Conservation (phyloP, 2,113 vertebrate species). For the Holacanthus passer region DNA sequence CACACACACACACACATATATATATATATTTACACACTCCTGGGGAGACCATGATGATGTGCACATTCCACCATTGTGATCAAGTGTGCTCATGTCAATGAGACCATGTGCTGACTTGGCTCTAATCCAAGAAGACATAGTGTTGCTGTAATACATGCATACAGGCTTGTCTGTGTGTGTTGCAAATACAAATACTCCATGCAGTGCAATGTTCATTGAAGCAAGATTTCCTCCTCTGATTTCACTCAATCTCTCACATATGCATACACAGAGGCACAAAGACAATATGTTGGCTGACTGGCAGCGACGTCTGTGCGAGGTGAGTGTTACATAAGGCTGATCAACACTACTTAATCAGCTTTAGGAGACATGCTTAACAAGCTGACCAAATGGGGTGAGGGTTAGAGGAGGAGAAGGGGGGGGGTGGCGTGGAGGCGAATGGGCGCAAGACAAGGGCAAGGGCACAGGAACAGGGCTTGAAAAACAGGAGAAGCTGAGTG, state of each 20-base stretch:
- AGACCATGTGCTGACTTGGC: slow-evolving; percentile 43
- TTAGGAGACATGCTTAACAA: slow-evolving; percentile 81
- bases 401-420: slow-evolving; percentile 22
- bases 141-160: slow-evolving; percentile 20
- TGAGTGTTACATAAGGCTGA: slow-evolving; percentile 79
- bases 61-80: slow-evolving; percentile 31
- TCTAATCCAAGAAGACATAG: slow-evolving; percentile 24
- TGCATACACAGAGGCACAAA: slow-evolving; percentile 35
- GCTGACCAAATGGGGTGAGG: slow-evolving; percentile 65
- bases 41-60: slow-evolving; percentile 28
- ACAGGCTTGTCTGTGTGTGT: background rate
- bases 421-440: slow-evolving; percentile 8
- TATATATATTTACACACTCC: slow-evolving; percentile 14
- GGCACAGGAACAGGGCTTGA: slow-evolving; percentile 11
- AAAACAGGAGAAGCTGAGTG: slow-evolving; percentile 45
- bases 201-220: slow-evolving; percentile 53
- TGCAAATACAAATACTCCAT: slow-evolving; percentile 6
- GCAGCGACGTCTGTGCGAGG: slow-evolving; percentile 68
- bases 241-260: slow-evolving; percentile 41
- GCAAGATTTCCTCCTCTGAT: slow-evolving; percentile 48
- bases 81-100: slow-evolving; percentile 40
- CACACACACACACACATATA: slow-evolving; percentile 16
- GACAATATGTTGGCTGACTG: slow-evolving; percentile 44
- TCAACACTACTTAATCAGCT: slow-evolving; percentile 83
- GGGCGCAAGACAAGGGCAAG: slow-evolving; percentile 26